Conservation (phyloP, 2,888 invertebrate genomes). For the Drosophila sordidula region DNA sequence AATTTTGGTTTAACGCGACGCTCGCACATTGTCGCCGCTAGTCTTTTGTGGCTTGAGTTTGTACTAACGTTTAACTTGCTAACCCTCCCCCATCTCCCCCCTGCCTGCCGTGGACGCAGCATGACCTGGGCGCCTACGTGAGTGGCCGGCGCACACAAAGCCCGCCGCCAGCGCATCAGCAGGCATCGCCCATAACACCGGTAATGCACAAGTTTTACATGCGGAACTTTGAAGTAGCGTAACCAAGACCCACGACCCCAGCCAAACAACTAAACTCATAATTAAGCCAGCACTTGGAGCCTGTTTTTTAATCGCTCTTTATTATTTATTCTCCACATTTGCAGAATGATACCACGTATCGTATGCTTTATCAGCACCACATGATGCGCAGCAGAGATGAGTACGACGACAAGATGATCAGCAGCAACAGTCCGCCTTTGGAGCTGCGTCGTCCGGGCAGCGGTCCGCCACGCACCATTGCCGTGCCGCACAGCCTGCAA, state of each 20-base stretch:
- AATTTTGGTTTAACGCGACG: not conserved
- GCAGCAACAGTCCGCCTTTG: slow-evolving; percentile 90
- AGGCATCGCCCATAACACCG: slow-evolving; percentile 90
- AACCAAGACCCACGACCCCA: slow-evolving; percentile 47
- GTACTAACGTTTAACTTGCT: slow-evolving; percentile 41
- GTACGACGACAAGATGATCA: slow-evolving; percentile 85
- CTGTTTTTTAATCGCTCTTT: slow-evolving; percentile 10
- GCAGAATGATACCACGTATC: slow-evolving; percentile 86
- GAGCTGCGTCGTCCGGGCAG: slow-evolving; percentile 88
- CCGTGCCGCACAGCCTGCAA: slow-evolving; percentile 89
- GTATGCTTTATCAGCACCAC: slow-evolving; percentile 84
- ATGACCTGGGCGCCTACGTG: slow-evolving; percentile 86
- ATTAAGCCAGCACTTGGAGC: not conserved
- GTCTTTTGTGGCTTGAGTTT: not conserved
- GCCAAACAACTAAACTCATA: not conserved
- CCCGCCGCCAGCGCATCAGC: slow-evolving; percentile 94
- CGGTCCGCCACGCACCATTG: slow-evolving; percentile 87
- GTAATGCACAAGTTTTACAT: slow-evolving; percentile 85
- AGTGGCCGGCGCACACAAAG: slow-evolving; percentile 87
- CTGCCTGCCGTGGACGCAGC: slow-evolving; percentile 86
- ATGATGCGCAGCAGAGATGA: slow-evolving; percentile 85
- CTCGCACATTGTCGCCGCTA: not conserved
- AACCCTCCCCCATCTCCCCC: not conserved
- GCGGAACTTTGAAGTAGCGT: slow-evolving; percentile 78
- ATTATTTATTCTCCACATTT: not conserved